Evolutionary conservation across 2,797 vertebrate species (phyloP), one percentile per base, ranked within the genome.

Genomic region (Cossypha caffra): DNA sequence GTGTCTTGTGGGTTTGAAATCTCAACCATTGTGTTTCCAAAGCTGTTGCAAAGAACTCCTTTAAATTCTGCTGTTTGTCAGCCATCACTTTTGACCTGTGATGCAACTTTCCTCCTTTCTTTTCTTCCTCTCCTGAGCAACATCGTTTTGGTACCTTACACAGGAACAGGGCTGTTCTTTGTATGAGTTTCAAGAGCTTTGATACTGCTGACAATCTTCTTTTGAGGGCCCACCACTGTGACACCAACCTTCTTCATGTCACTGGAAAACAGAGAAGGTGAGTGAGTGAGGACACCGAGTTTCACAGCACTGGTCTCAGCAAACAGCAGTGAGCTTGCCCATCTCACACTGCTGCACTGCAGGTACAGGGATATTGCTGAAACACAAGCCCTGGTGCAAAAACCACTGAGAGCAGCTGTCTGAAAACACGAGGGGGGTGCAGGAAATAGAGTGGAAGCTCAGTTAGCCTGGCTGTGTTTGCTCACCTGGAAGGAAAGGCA

Each of bases 131-230:
- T 97, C 94, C 91, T 91, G 89, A 97, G 91, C 73, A 85, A 78
- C 80, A 62, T 69, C 76, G 15, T 94, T 96, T 96, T 51, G 91
- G 87, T 83, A 89, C 64, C 96, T 98, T 98, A 99, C 97, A 99
- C 99, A 73, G 99, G 99, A 98, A 99, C 99, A 28, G 99, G 99
- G 95, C 98, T 97, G 76, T 98, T 99, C 98, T 99, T 99, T 93
- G 98, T 98, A 97, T 99, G 98, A 80, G 98, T 99, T 98, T 99
- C 99, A 96, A 99, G 98, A 97, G 98, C 98, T 98, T 99, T 99
- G 97, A 99, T 98, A 97, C 99, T 99, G 98, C 99, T 99, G 97
- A 99, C 98, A 83, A 99, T 98, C 98, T 99, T 99, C 98, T 99
- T 99, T 85, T 99, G 99, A 94, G 99, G 98, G 91, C 99, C 99